A percentile compares a stretch with the other conserved stretches of the same genome.
Evolutionary conservation across 2,113 vertebrate species (phyloP).

Genomic region (Camelus dromedarius): DNA sequence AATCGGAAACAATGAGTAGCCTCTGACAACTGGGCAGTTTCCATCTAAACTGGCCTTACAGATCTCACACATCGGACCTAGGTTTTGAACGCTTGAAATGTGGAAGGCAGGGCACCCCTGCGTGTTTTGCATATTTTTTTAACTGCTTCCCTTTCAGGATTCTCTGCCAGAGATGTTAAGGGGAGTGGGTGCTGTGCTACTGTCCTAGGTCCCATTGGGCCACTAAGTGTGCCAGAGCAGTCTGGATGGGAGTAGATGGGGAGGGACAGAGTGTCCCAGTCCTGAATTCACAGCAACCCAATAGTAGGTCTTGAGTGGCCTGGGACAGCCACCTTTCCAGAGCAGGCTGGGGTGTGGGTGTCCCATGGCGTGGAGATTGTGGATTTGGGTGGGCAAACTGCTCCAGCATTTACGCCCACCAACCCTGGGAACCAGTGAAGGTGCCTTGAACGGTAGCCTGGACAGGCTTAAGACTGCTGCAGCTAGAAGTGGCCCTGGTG

Average conservation of each 20-base stretch:
- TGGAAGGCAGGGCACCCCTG: background rate
- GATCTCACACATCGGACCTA: background rate
- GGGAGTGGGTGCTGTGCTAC: background rate
- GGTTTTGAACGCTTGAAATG: background rate
- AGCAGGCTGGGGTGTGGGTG: background rate
- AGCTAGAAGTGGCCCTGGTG: background rate
- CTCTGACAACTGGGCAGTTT: background rate
- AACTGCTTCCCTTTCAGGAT: conserved; percentile 2
- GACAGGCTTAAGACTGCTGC: background rate
- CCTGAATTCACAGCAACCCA: background rate
- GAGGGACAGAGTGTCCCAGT: background rate
- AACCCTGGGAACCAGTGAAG: too few species aligned
- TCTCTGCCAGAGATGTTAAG: background rate
- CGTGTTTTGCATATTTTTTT: background rate
- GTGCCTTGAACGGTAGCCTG: background rate
- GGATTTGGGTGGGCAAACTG: background rate
- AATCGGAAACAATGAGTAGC: conserved; percentile 27
- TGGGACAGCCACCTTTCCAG: background rate
- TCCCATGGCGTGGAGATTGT: background rate
- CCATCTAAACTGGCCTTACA: conserved; percentile 19
- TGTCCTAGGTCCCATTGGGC: background rate
- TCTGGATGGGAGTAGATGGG: background rate
- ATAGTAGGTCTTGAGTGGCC: background rate
- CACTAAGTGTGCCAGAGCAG: background rate
- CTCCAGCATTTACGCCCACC: background rate